Base-by-base conservation (phyloP, 2,113 vertebrate species). In the Trematomus loennbergii region DNA sequence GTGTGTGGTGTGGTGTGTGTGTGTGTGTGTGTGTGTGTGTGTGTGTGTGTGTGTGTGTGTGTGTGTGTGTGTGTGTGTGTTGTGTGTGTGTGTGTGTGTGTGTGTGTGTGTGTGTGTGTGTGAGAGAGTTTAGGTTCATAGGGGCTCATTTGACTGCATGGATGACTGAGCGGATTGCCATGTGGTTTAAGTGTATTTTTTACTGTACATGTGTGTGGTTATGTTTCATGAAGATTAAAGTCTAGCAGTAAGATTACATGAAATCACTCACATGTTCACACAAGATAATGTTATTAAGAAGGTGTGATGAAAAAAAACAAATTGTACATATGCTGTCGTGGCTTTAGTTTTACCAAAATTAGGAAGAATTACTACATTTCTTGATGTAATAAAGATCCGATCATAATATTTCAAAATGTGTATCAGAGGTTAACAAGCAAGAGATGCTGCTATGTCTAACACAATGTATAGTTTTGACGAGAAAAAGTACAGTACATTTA, bases 31-130 rank as follows among this genome's bases (percentile, higher is more conserved):
- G 25, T 25, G 25, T 16, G 15, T 33, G 74, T 75, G 64, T 81
- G 80, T 76, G 59, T 78, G 73, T 73, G 75, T 73, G 52, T 17
- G 15, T 33, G 25, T 29, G 74, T 75, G 64, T 81, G 80, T 76
- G 59, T 78, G 73, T 73, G 29, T 73, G 40, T 63, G 46, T 64
- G n/a, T n/a, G n/a, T n/a, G n/a, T n/a, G n/a, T n/a, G n/a, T n/a
- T n/a, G n/a, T n/a, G n/a, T n/a, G n/a, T n/a, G n/a, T n/a, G n/a
- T n/a, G n/a, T n/a, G n/a, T n/a, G n/a, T n/a, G n/a, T n/a, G n/a
- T n/a, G 74, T 75, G 65, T 81, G 25, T 25, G 25, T 25, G 25
- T 3, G 25, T 25, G 25, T 25, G 25, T 25, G 25, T 25, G 25
- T 25, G 25, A 3, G 25, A 3, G 25, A 3, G 25, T n/a, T n/a